Evolutionary conservation across 2,113 vertebrate species (phyloP).

Genomic region (Ibidorhyncha struthersii): DNA sequence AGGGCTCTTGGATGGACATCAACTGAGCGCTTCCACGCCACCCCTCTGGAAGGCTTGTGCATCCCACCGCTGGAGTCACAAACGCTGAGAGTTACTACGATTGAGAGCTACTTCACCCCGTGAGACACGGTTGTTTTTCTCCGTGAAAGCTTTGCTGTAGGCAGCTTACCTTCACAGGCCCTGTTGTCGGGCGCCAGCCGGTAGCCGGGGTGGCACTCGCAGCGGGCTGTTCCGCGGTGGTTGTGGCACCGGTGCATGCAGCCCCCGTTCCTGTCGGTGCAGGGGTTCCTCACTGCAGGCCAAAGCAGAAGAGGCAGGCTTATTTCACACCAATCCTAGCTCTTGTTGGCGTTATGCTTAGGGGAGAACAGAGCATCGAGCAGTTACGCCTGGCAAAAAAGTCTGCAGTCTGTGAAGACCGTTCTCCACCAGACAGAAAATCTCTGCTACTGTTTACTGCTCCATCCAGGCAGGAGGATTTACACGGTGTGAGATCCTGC

Average conservation of each 20-base stretch:
- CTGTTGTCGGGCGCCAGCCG: constrained; percentile 76
- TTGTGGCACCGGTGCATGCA: constrained; percentile 86
- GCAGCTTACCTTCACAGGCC: constrained; percentile 83
- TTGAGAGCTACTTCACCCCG: accelerated
- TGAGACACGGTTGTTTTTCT: accelerated
- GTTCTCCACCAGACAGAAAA: background rate
- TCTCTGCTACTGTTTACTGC: background rate
- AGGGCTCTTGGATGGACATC: background rate
- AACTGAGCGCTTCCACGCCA: accelerated
- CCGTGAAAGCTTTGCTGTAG: accelerated
- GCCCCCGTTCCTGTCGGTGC: constrained; percentile 82
- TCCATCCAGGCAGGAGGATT: background rate
- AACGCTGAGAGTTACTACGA: accelerated
- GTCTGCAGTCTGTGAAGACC: accelerated
- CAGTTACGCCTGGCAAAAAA: background rate
- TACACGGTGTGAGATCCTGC: accelerated
- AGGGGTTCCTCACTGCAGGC: constrained; percentile 81
- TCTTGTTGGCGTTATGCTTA: accelerated
- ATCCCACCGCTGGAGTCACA: accelerated
- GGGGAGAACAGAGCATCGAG: background rate
- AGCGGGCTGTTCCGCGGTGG: constrained; percentile 73
- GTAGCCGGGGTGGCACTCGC: constrained; percentile 84
- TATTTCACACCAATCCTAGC: accelerated
- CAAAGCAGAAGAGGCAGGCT: background rate
- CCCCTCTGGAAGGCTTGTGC: accelerated